phyloP scores from a whole-genome alignment of 2,888 invertebrate genomes.

The Pseudococcus jackbeardsleyi region DNA sequence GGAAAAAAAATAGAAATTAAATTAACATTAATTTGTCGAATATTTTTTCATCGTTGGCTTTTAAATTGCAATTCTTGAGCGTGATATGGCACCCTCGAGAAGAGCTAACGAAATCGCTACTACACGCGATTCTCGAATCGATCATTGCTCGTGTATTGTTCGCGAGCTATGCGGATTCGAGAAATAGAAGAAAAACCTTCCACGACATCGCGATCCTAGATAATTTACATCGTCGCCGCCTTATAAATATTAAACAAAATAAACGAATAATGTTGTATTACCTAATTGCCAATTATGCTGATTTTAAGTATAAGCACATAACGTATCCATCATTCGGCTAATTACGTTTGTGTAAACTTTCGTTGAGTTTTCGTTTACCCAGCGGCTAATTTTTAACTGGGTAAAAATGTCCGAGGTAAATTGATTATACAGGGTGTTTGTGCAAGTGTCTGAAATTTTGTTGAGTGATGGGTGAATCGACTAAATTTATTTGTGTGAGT shows the following conservation, averaged over 20 bases:
- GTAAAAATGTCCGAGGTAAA: not conserved
- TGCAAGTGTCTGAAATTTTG: too few relatives aligned
- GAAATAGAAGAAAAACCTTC: not conserved
- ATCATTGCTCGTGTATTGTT: not conserved
- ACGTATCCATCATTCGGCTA: conserved; percentile 28
- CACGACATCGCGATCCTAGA: conserved; percentile 11
- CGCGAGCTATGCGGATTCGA: not conserved
- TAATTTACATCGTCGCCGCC: not conserved
- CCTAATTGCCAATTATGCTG: conserved; percentile 39
- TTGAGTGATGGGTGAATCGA: too few relatives aligned
- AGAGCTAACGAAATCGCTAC: conserved; percentile 7
- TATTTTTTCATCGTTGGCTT: conserved; percentile 26
- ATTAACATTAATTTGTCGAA: conserved; percentile 32
- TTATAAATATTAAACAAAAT: conserved; percentile 50
- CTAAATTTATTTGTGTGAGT: too few relatives aligned
- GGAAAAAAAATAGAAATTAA: conserved; percentile 12
- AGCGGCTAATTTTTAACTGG: not conserved
- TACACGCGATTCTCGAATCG: conserved; percentile 38
- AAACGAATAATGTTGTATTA: conserved; percentile 39
- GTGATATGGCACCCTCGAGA: conserved; percentile 11
- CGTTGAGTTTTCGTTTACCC: conserved; percentile 17
- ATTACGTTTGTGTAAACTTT: not conserved
- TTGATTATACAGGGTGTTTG: not conserved
- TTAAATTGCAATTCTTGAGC: conserved; percentile 21
- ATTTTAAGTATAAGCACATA: not conserved